Evolutionary conservation across 1,140 invertebrate species (phyloP), one percentile per base, ranked within the genome.

Genomic region (Aphidius gifuensis): DNA sequence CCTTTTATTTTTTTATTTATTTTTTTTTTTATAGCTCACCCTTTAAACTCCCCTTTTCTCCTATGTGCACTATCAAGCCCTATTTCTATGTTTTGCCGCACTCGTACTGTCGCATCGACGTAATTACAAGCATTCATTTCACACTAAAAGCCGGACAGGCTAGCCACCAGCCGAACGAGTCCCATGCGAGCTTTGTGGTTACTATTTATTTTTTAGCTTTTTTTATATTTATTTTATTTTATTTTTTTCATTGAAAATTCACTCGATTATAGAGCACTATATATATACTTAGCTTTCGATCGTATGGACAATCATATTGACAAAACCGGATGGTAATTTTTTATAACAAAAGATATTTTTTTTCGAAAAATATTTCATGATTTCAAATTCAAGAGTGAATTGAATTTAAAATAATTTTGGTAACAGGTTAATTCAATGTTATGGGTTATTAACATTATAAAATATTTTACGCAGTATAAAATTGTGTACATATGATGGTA

Each of bases 121-220:
- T 76, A 74, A 74, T 76, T 76, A 76, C 74, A 73, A 73, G 74
- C 74, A 76, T 76, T 76, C 71, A 74, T 75, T 75, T 75, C 72
- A 73, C 74, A 72, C 74, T 75, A 73, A 74, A 74, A 74, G 72
- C 74, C 70, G 66, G 66, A 65, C 60, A 64, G 61, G 57, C 64
- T 68, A 65, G 65, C 21, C 9, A 11, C 7, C 42, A 16, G 45
- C 51, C 21, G 32, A 60, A 55, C 50, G 54, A 50, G 44, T 9
- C 23, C 9, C 50, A 45, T 46, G 58, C 46, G 53, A 21, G 47
- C 50, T 39, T 53, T 60, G 40, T 9, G 32, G 16, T 39, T 45
- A 45, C 45, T 58, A 45, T 58, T 45, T 59, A 39, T 40, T 49
- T 58, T 16, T 39, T 49, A 40, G 4, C 48, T n/a, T 9, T 16